A percentile compares a stretch with the other conserved stretches of the same genome.
phyloP scores from a whole-genome alignment of 2,888 invertebrate genomes.

The Mythimna vitellina region DNA sequence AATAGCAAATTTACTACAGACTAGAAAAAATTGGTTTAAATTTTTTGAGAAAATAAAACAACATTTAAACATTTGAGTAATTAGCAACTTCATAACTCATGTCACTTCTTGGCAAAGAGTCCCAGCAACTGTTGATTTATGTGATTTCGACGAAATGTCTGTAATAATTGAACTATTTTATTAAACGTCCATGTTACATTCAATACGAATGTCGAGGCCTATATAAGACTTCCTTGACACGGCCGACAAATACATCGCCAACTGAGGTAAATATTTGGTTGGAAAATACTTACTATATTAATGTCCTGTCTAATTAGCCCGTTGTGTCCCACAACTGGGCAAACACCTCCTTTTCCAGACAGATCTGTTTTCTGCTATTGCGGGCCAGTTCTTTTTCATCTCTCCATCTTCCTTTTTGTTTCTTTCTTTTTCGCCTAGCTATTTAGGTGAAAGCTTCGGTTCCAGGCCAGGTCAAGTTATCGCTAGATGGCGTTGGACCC shows the following conservation, averaged over 20 bases:
- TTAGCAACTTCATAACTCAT: constrained; percentile 67
- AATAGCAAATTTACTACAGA: constrained; percentile 20
- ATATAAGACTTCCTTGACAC: background rate
- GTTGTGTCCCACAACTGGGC: too few relatives aligned
- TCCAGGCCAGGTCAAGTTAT: too few relatives aligned
- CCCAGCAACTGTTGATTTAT: constrained; percentile 63
- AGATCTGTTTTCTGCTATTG: too few relatives aligned
- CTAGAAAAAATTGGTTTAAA: background rate
- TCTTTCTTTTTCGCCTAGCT: too few relatives aligned
- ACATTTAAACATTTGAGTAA: constrained; percentile 53
- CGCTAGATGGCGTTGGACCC: too few relatives aligned
- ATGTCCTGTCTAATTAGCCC: too few relatives aligned
- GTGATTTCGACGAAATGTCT: constrained; percentile 52
- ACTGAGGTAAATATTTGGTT: background rate
- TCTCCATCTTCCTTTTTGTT: too few relatives aligned
- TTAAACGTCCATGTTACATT: constrained; percentile 6
- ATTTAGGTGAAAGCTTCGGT: background rate
- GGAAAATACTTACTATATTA: background rate
- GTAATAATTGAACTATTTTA: constrained; percentile 40
- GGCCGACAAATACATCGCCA: background rate
- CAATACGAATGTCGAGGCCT: background rate
- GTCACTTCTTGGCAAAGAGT: constrained; percentile 69
- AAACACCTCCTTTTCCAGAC: too few relatives aligned
- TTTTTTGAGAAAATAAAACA: constrained; percentile 10
- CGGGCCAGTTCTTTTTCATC: too few relatives aligned